Evolutionary conservation across 2,888 invertebrate species (phyloP), one percentile per base, ranked within the genome.

Genomic region (Mactromeris polynyma): DNA sequence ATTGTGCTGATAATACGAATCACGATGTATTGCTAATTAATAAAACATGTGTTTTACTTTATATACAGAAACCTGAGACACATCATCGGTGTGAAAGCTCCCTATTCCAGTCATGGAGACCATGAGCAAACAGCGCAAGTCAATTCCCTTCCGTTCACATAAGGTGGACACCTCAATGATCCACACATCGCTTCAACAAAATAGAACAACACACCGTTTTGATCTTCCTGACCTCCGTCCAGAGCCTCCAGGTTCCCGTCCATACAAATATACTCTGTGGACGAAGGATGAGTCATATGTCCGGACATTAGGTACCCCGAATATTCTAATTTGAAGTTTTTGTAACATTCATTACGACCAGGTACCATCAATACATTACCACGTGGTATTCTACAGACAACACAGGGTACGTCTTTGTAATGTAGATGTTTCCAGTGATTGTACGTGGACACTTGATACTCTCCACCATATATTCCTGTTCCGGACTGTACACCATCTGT

Each of bases 51-150:
- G n/a, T n/a, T n/a, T n/a, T n/a, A n/a, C n/a, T n/a, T n/a, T n/a
- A n/a, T n/a, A n/a, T n/a, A n/a, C n/a, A n/a, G n/a, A n/a, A n/a
- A n/a, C n/a, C n/a, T n/a, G n/a, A n/a, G n/a, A n/a, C n/a, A n/a
- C n/a, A n/a, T n/a, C n/a, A n/a, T n/a, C n/a, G n/a, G n/a, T n/a
- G n/a, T n/a, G n/a, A n/a, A n/a, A n/a, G n/a, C n/a, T n/a, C n/a
- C n/a, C n/a, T n/a, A n/a, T n/a, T n/a, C n/a, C n/a, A n/a, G n/a
- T n/a, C n/a, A n/a, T n/a, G 82, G 69, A 2, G 38, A 42, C 58
- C n/a, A 83, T 7, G 82, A 69, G 36, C 82, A 83, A 40, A 83
- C 83, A 19, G 77, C 69, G 31, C 83, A 83, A 26, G 83, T 83
- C 17, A 83, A 42, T 46, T 83, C 83, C 26, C 77, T 38, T 42